These are phyloP conservation scores for Catharus minimus DNA, from an alignment of 2,113 vertebrate species.

Conservation along the genomic window DNA sequence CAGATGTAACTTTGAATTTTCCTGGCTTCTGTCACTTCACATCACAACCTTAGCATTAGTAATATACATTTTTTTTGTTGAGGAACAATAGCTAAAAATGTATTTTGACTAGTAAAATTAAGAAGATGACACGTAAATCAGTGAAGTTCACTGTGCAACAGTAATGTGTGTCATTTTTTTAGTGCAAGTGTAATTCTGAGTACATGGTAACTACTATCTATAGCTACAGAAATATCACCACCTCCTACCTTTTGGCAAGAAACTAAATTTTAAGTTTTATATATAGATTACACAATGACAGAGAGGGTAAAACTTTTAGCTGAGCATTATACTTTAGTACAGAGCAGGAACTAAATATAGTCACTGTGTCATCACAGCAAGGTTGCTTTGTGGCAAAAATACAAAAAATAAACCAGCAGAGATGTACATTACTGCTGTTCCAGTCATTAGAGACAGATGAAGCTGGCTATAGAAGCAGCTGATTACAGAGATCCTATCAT, in stretches of 20 bases:
- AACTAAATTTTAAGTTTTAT: slow-evolving; percentile 15
- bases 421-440: background rate
- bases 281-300: background rate
- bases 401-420: background rate
- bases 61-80: slow-evolving; percentile 60
- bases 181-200: slow-evolving; percentile 22
- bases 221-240: slow-evolving; percentile 38
- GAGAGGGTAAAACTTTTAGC: background rate
- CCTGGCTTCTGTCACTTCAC: slow-evolving; percentile 46
- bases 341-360: slow-evolving; percentile 22
- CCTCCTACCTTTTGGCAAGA: slow-evolving; percentile 14
- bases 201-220: slow-evolving; percentile 34
- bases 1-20: slow-evolving; percentile 45
- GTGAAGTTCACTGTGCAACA: slow-evolving; percentile 47
- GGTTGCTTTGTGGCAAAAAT: background rate
- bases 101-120: slow-evolving; percentile 74
- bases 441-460: background rate
- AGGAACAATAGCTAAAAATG: slow-evolving; percentile 63
- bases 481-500: background rate
- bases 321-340: background rate
- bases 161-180: slow-evolving; percentile 56
- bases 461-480: background rate
- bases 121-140: slow-evolving; percentile 57
- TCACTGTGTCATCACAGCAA: background rate
- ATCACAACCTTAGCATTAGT: slow-evolving; percentile 61